Evolutionary conservation across 2,888 invertebrate genomes (phyloP), one percentile per base, ranked within the genome.

Genomic region (Eilema caniola): DNA sequence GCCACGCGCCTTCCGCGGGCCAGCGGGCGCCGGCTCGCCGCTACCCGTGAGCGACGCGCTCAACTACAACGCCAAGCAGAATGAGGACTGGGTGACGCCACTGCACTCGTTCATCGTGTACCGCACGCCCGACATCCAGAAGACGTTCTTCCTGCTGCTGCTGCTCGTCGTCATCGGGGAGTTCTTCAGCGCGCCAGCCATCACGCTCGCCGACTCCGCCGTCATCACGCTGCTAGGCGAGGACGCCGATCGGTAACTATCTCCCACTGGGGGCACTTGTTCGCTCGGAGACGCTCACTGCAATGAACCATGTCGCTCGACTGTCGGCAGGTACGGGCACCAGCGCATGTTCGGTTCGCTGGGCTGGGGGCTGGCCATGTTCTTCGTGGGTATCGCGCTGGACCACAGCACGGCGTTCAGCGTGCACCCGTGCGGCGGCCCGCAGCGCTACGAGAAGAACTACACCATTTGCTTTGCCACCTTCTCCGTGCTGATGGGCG

Each of bases 291-390:
- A n/a, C n/a, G n/a, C n/a, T n/a, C n/a, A n/a, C n/a, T n/a, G n/a
- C n/a, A n/a, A n/a, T n/a, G n/a, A n/a, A n/a, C n/a, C n/a, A n/a
- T 62, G 37, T 24, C 16, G 20, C 20, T 4, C 7, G 20, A 16
- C 2, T 47, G 7, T 20, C 47, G 47, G 20, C 83, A 94, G 97
- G 82, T 98, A 99, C 90, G 99, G 99, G 0, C 98, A 99, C 86
- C 99, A 99, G 93, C 97, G 99, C 81, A 99, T 99, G 98, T 99
- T 99, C 89, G 99, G 99, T 2, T 99, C 99, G 24, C 95, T 99
- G 70, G 99, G 99, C 62, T 99, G 99, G 99, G 99, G 99, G 37
- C 95, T 99, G 82, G 98, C 99, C 62, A 99, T 99, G 99, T 99
- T 99, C 93, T 97, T 99, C 89, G 99, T 99, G 73, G 99, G 98